These are phyloP conservation scores for Seriola dumerili DNA, from an alignment of 2,113 vertebrate genomes.

Conservation along the genomic window DNA sequence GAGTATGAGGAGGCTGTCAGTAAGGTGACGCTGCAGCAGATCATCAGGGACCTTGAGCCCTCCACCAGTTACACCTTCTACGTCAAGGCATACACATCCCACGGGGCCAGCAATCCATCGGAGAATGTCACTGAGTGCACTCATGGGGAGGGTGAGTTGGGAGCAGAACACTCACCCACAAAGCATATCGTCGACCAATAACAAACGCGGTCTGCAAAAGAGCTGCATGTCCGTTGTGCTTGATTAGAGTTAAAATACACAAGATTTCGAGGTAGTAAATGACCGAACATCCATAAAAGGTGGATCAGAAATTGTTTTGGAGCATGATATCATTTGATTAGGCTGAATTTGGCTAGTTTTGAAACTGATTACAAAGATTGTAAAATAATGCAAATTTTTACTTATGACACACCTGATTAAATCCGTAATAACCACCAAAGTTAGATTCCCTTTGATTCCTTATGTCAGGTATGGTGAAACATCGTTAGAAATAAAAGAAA, in stretches of 20 bases:
- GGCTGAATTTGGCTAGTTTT: not conserved
- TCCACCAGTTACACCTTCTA: conserved; percentile 97
- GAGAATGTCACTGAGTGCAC: conserved; percentile 89
- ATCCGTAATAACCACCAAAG: too few species aligned
- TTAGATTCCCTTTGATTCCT: too few species aligned
- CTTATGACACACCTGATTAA: too few species aligned
- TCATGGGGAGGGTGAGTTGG: conserved; percentile 92
- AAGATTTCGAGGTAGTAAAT: not conserved
- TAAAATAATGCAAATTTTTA: too few species aligned
- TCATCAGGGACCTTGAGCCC: conserved; percentile 94
- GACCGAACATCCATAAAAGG: not conserved
- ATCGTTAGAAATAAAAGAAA: too few species aligned
- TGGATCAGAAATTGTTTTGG: not conserved
- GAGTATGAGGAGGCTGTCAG: conserved; percentile 98
- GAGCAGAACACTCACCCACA: conserved; percentile 4
- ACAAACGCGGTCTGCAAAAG: not conserved
- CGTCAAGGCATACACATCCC: conserved; percentile 96
- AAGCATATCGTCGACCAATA: not conserved
- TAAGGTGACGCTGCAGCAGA: conserved; percentile 94
- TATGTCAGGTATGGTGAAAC: too few species aligned
- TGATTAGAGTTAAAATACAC: not conserved
- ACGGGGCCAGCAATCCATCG: conserved; percentile 95
- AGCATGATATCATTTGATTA: not conserved
- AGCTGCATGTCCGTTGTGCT: not conserved
- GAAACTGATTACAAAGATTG: not conserved